These are phyloP conservation scores for Bovichtus diacanthus DNA, from an alignment of 2,797 vertebrate species.

Conservation along the genomic window DNA sequence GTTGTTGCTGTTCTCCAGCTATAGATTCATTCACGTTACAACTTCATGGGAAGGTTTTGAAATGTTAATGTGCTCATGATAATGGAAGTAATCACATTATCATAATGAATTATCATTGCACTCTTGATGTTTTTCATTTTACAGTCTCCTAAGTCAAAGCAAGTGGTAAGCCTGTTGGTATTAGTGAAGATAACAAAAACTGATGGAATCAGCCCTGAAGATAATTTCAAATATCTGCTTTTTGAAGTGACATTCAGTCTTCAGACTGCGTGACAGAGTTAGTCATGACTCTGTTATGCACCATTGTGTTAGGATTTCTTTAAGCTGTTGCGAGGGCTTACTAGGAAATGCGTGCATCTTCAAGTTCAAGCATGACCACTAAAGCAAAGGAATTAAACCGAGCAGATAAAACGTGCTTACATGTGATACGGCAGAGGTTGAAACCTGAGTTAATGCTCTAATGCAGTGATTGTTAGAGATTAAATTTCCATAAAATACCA, in stretches of 20 bases:
- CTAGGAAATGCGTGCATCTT: neutral
- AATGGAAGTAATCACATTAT: slow-evolving; percentile 35
- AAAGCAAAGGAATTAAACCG: slow-evolving; percentile 18
- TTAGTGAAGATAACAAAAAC: slow-evolving; percentile 24
- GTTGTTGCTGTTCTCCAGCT: slow-evolving; percentile 32
- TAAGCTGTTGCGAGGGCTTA: slow-evolving; percentile 17
- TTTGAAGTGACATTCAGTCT: slow-evolving; percentile 41
- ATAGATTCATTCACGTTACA: slow-evolving; percentile 16
- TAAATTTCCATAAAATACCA: slow-evolving; percentile 14
- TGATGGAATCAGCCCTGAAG: slow-evolving; percentile 41
- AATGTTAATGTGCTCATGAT: slow-evolving; percentile 6
- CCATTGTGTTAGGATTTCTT: slow-evolving; percentile 30
- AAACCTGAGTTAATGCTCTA: neutral
- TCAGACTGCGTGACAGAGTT: slow-evolving; percentile 24
- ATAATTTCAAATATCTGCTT: slow-evolving; percentile 45
- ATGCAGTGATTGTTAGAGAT: neutral
- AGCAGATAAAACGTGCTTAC: neutral
- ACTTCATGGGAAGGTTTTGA: slow-evolving; percentile 27
- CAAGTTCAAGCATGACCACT: slow-evolving; percentile 19
- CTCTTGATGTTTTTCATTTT: slow-evolving; percentile 39
- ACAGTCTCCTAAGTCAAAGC: slow-evolving; percentile 33
- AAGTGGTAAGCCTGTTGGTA: slow-evolving; percentile 20
- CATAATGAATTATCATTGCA: slow-evolving; percentile 3
- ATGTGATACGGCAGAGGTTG: neutral
- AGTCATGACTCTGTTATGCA: slow-evolving; percentile 22